A percentile compares a stretch with the other conserved stretches of the same genome.
Evolutionary conservation across 2,113 vertebrate genomes (phyloP).

Genomic region (Panurus biarmicus): DNA sequence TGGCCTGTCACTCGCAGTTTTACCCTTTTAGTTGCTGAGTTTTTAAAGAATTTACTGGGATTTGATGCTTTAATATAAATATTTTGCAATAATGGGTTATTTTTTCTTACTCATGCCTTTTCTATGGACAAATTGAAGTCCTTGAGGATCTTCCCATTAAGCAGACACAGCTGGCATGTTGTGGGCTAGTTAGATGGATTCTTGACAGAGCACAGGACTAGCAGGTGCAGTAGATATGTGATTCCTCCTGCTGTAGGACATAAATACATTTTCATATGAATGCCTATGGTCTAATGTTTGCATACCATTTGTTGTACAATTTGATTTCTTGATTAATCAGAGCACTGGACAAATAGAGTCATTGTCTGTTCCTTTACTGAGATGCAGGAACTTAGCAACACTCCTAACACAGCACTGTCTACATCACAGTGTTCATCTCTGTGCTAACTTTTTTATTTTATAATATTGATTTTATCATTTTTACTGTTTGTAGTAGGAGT

Average conservation of each 20-base stretch:
- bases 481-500: conserved; percentile 70
- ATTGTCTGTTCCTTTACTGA: not conserved
- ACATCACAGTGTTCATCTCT: conserved; percentile 57
- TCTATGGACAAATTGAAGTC: not conserved
- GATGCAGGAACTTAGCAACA: not conserved
- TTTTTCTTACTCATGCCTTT: conserved; percentile 38
- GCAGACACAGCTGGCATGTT: not conserved
- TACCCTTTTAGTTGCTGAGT: not conserved
- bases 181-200: not conserved
- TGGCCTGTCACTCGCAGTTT: conserved; percentile 47
- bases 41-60: conserved; percentile 21
- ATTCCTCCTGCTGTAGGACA: not conserved
- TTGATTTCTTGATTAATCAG: not conserved
- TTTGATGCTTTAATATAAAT: conserved; percentile 4
- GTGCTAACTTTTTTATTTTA: conserved; percentile 75
- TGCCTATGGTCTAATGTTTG: not conserved
- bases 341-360: not conserved
- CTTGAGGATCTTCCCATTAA: not conserved
- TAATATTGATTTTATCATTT: conserved; percentile 77
- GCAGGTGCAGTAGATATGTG: not conserved
- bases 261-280: not conserved
- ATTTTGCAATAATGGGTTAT: not conserved
- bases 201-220: not conserved
- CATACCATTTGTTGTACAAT: not conserved
- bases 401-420: not conserved